A percentile compares a stretch with the other conserved stretches of the same genome.
phyloP scores from a whole-genome alignment of 2,113 vertebrate species.

The Phodopus roborovskii region DNA sequence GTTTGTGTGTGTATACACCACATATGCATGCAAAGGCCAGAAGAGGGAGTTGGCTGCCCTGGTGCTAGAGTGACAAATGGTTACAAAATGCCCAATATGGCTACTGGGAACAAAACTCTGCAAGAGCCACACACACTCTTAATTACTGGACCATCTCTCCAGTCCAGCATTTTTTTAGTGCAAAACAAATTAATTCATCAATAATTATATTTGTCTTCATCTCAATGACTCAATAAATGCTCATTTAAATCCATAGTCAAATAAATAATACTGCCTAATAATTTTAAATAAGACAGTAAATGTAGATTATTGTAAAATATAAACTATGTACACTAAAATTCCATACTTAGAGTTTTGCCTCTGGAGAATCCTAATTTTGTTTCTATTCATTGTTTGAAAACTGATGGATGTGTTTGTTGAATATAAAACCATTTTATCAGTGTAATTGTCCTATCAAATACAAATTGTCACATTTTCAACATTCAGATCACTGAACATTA shows the following conservation, averaged over 20 bases:
- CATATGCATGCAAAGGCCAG: neutral
- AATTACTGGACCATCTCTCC: neutral
- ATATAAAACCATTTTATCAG: neutral
- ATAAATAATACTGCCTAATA: neutral
- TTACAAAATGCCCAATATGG: neutral
- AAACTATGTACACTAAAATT: neutral
- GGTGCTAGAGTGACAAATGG: neutral
- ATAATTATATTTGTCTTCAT: neutral
- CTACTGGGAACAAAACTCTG: neutral
- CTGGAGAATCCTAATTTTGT: neutral
- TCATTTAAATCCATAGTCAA: slow-evolving; percentile 7
- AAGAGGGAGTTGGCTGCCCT: too few species aligned
- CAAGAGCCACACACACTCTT: neutral
- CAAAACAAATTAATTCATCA: neutral
- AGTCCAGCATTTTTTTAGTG: neutral
- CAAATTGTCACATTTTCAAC: neutral
- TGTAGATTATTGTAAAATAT: neutral
- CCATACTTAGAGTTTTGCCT: neutral
- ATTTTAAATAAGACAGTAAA: neutral
- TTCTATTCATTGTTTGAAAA: slow-evolving; percentile 28
- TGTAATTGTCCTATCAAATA: neutral
- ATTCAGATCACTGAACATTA: neutral
- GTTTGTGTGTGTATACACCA: neutral
- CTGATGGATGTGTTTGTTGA: neutral
- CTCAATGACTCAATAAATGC: neutral